Evolutionary conservation across 2,888 invertebrate species (phyloP).

Genomic region (Acholoe squamosa): DNA sequence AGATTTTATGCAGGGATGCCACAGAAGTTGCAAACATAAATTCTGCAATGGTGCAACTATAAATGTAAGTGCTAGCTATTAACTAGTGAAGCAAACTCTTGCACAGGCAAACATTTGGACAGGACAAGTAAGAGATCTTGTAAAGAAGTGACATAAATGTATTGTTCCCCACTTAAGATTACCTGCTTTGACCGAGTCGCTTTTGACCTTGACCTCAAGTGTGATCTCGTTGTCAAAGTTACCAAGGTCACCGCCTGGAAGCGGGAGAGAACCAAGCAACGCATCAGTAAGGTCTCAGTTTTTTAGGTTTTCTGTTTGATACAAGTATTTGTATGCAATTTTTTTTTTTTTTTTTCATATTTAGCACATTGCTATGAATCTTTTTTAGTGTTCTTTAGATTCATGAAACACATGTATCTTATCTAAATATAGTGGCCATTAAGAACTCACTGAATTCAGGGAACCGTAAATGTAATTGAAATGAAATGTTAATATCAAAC

Average conservation of each 20-base stretch:
- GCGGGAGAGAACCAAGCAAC: background rate
- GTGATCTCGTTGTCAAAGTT: conserved; percentile 8
- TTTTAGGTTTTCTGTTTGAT: background rate
- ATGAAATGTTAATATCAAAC: too few species aligned
- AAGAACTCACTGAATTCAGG: too few species aligned
- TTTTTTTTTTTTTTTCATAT: background rate
- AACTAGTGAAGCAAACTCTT: too few species aligned
- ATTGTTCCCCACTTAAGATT: background rate
- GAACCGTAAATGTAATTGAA: too few species aligned
- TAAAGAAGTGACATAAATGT: background rate
- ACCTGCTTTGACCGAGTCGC: conserved; percentile 13
- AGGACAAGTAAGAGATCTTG: background rate
- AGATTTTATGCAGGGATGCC: too few species aligned
- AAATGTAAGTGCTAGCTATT: too few species aligned
- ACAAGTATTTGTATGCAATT: background rate
- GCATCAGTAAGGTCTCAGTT: background rate
- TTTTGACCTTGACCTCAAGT: conserved; percentile 13
- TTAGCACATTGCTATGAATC: background rate
- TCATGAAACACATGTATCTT: background rate
- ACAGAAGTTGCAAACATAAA: too few species aligned
- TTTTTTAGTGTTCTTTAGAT: background rate
- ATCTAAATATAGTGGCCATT: background rate
- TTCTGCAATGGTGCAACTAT: too few species aligned
- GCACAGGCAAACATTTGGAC: background rate
- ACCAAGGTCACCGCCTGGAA: conserved; percentile 14